Evolutionary conservation across 2,888 invertebrate species (phyloP).

Genomic region (Polia nebulosa): DNA sequence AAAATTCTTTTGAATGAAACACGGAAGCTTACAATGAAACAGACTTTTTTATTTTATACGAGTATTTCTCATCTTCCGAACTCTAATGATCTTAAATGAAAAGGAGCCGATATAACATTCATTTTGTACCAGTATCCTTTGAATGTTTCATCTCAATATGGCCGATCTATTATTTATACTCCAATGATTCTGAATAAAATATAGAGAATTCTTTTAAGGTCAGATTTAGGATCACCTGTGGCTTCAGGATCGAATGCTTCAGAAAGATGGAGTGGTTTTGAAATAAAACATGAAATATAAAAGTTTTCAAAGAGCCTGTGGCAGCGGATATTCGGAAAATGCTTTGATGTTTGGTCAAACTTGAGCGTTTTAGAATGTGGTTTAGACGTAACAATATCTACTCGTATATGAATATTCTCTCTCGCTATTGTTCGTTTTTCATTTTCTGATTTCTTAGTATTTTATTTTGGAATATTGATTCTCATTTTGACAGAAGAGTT

Average conservation of each 20-base stretch:
- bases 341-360: constrained; percentile 60
- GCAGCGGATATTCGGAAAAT: constrained; percentile 52
- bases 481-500: too few relatives aligned
- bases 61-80: constrained; percentile 83
- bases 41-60: constrained; percentile 82
- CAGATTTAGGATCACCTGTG: constrained; percentile 67
- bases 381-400: constrained; percentile 33
- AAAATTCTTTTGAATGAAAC: constrained; percentile 59
- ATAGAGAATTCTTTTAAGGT: constrained; percentile 65
- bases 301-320: constrained; percentile 55
- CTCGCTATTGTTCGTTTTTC: not conserved
- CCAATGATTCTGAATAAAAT: constrained; percentile 73
- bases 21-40: constrained; percentile 75
- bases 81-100: constrained; percentile 89
- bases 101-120: constrained; percentile 81
- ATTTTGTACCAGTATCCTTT: constrained; percentile 65
- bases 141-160: constrained; percentile 77
- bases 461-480: not conserved
- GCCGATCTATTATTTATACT: constrained; percentile 78
- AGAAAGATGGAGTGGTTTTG: constrained; percentile 52
- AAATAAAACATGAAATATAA: constrained; percentile 61
- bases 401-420: not conserved
- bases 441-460: not conserved
- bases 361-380: constrained; percentile 29
- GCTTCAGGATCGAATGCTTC: constrained; percentile 57